Evolutionary conservation across 2,797 vertebrate genomes (phyloP).

Genomic region (Psittacula echo): DNA sequence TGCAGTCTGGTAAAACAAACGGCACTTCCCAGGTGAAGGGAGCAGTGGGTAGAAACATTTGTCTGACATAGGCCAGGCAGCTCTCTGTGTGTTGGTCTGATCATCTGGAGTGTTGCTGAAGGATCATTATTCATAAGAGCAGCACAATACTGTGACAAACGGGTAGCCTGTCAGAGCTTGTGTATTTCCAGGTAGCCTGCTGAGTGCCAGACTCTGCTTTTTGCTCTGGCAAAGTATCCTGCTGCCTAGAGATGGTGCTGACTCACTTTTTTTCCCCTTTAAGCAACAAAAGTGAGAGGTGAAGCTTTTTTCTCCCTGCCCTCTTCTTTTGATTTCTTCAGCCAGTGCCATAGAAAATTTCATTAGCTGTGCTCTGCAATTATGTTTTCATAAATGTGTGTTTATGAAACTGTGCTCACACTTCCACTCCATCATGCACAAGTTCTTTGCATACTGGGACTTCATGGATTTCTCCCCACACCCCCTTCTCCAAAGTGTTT

Average conservation of each 20-base stretch:
- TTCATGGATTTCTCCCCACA: not conserved
- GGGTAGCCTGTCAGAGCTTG: not conserved
- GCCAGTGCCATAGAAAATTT: not conserved
- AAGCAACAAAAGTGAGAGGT: not conserved
- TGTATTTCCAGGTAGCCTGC: not conserved
- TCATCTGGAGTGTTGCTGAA: not conserved
- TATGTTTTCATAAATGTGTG: not conserved
- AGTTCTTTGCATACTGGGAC: not conserved
- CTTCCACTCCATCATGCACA: not conserved
- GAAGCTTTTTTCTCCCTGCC: not conserved
- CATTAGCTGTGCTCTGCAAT: not conserved
- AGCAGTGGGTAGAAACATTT: not conserved
- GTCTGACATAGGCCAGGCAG: not conserved
- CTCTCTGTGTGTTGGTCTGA: not conserved
- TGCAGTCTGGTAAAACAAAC: not conserved
- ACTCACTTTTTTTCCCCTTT: not conserved
- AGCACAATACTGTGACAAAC: not conserved
- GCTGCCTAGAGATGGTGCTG: not conserved
- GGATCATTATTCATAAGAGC: not conserved
- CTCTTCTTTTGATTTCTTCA: not conserved
- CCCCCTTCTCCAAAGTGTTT: rapidly evolving
- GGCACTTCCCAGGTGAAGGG: not conserved
- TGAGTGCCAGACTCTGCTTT: not conserved
- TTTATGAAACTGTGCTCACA: not conserved
- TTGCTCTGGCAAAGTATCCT: not conserved